phyloP scores from a whole-genome alignment of 2,113 vertebrate species.

The Bos javanicus region DNA sequence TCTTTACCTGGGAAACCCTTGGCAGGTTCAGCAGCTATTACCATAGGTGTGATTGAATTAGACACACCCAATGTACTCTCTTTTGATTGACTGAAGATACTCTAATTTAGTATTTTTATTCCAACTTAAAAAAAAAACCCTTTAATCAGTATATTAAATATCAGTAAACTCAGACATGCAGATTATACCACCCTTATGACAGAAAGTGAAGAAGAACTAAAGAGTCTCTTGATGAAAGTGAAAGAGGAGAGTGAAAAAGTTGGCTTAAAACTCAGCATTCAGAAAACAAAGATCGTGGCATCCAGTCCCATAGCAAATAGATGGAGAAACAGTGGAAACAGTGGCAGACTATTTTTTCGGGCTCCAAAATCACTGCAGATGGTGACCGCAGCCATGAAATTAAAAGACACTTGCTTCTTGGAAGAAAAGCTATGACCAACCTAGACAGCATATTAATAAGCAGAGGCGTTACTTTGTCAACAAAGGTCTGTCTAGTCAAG shows the following conservation, averaged over 20 bases:
- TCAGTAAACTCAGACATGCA: not conserved
- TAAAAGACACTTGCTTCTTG: no score
- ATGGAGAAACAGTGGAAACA: no score
- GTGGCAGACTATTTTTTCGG: accelerated
- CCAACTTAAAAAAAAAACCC: not conserved
- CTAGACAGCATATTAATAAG: no score
- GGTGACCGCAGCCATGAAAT: no score
- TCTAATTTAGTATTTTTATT: not conserved
- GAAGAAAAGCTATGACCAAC: no score
- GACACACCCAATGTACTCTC: not conserved
- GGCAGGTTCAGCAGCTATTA: no score
- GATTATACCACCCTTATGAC: not conserved
- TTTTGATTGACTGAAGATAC: not conserved
- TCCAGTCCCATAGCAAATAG: no score
- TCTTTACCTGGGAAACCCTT: not conserved
- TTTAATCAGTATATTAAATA: not conserved
- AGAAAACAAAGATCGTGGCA: not conserved
- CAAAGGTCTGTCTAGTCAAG: not conserved
- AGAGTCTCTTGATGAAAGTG: not conserved
- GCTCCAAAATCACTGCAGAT: no score
- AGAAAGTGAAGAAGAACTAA: not conserved
- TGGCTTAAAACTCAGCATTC: not conserved
- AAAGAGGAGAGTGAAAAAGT: not conserved
- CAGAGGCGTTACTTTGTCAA: not conserved
- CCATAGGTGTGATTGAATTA: not conserved